phyloP scores from a whole-genome alignment of 37 sponge, comb jelly and placozoan species.

The Cladorhizidae sp. region DNA sequence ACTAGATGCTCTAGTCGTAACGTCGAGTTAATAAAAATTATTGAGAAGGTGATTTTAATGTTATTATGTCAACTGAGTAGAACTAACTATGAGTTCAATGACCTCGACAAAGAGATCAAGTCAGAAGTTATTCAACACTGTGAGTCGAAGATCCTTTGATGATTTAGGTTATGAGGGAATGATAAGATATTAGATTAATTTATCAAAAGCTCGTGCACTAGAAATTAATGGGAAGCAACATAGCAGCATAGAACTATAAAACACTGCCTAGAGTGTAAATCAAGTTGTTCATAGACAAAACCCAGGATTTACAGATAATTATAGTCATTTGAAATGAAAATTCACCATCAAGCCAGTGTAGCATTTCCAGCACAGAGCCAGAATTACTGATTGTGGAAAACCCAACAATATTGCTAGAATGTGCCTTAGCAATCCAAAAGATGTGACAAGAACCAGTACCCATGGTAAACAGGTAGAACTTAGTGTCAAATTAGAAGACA shows the following conservation, averaged over 20 bases:
- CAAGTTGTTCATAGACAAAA: not conserved
- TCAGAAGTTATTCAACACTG: slow-evolving; percentile 46
- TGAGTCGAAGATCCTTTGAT: slow-evolving; percentile 9
- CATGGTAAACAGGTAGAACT: no score
- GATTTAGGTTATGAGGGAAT: not conserved
- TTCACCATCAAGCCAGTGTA: no score
- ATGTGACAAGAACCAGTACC: not conserved
- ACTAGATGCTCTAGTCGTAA: no score
- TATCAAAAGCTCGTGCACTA: not conserved
- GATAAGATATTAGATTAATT: no score
- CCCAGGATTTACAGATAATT: no score
- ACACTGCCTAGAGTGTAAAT: not conserved
- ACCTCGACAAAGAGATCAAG: slow-evolving; percentile 19
- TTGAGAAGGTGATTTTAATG: no score
- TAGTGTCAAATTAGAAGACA: no score
- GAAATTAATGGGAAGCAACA: slow-evolving; percentile 47
- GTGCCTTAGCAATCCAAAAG: not conserved
- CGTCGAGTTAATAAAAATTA: no score
- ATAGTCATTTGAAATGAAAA: no score
- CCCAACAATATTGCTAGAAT: not conserved
- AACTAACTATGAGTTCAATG: slow-evolving; percentile 36
- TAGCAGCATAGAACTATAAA: slow-evolving; percentile 14
- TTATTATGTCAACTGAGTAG: no score
- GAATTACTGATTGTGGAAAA: not conserved
- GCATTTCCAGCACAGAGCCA: no score